Evolutionary conservation across 2,113 vertebrate species (phyloP), one percentile per base, ranked within the genome.

Genomic region (Choloepus hoffmanni): DNA sequence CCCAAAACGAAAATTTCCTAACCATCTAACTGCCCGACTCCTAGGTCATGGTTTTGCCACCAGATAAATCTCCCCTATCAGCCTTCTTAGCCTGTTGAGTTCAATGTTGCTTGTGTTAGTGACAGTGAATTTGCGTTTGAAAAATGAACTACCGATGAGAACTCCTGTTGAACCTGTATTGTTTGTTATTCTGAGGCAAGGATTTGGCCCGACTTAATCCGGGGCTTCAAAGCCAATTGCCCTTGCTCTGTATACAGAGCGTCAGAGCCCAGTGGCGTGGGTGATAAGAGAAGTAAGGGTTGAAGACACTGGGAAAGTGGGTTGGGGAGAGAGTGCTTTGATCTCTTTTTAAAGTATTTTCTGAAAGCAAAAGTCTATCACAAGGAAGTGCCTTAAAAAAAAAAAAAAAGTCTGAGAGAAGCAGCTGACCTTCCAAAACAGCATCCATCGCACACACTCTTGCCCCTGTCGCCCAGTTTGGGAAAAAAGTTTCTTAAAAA

Each of bases 171-270:
- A 99, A 99, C 98, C 98, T 98, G 98, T 98, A 98, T 97, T 99
- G 98, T 98, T 99, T 99, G 99, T 99, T 99, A 99, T 99, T 99
- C 98, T 98, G 99, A 99, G 98, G 99, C 98, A 98, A 98, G 99
- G 99, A 99, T 98, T 98, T 98, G 99, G 98, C 98, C 98, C 94
- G 96, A 98, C 98, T 98, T 99, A 99, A 99, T 99, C 99, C 99
- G 90, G 97, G 98, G 98, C 99, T 99, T 99, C 99, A 99, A 99
- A 99, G 99, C 98, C 97, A 98, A 98, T 98, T 98, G 98, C 85
- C 97, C 98, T 98, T 95, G 83, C 98, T 98, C 98, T 99, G 99
- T 99, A 99, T 99, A 99, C 99, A 99, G 98, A 98, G 98, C 98
- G 99, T 99, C 99, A 99, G 98, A 97, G 96, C 97, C 97, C 98